Percentiles rank a stretch among this genome's conserved stretches.
These are phyloP conservation scores for Cirrhinus molitorella DNA, from an alignment of 2,797 vertebrate genomes.

Conservation along the genomic window DNA sequence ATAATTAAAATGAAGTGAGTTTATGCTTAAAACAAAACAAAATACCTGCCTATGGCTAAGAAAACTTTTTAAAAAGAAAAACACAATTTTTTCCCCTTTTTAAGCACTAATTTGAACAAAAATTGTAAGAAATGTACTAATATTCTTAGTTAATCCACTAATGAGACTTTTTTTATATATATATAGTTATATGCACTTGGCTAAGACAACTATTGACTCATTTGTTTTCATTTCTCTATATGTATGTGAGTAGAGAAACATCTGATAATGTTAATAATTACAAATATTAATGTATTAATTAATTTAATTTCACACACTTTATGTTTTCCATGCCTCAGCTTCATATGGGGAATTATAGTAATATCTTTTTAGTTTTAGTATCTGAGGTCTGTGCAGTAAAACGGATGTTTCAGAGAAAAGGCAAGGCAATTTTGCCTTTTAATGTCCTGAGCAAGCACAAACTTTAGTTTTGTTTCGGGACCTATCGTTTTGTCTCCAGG, in stretches of 20 bases:
- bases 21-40: background rate
- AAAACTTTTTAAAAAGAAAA: too few relatives aligned
- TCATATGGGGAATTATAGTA: background rate
- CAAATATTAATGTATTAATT: background rate
- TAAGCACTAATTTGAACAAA: background rate
- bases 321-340: background rate
- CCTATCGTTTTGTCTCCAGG: constrained; percentile 18
- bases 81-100: background rate
- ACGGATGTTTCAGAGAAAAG: background rate
- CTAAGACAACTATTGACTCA: too few relatives aligned
- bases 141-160: background rate
- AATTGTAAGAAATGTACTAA: background rate
- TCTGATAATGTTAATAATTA: background rate
- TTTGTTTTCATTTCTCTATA: background rate
- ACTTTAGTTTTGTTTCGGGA: background rate
- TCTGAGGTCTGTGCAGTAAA: background rate
- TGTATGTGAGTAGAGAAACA: background rate
- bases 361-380: background rate
- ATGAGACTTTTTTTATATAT: too few relatives aligned
- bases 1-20: background rate
- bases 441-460: background rate
- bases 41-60: background rate
- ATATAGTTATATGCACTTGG: too few relatives aligned
- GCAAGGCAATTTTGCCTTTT: background rate
- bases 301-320: background rate